These are phyloP conservation scores for Zaprionus capensis DNA, from an alignment of 1,140 invertebrate genomes.

Conservation along the genomic window DNA sequence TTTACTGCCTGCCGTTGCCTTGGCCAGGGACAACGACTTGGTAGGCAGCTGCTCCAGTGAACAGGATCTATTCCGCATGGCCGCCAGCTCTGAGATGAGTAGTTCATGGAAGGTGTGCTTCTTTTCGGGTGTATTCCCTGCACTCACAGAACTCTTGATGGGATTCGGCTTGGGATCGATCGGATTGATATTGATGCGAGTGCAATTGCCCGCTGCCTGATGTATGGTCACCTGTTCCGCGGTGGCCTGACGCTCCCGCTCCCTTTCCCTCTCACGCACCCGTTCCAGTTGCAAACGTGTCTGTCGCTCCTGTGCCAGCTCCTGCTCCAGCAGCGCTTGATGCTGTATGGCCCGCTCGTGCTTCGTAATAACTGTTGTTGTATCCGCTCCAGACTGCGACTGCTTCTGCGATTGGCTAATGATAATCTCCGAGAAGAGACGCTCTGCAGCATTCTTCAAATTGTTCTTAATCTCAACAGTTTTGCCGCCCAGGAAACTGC, in stretches of 20 bases:
- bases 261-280: not conserved
- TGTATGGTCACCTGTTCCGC: slow-evolving; percentile 37
- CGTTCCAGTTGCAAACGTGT: slow-evolving; percentile 40
- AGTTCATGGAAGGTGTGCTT: slow-evolving; percentile 83
- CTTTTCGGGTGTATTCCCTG: slow-evolving; percentile 75
- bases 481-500: slow-evolving; percentile 60
- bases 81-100: slow-evolving; percentile 83
- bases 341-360: slow-evolving; percentile 74
- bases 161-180: slow-evolving; percentile 14
- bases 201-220: slow-evolving; percentile 59
- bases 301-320: slow-evolving; percentile 55
- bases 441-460: slow-evolving; percentile 80
- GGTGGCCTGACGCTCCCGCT: slow-evolving; percentile 11
- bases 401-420: slow-evolving; percentile 76
- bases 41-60: slow-evolving; percentile 78
- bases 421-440: slow-evolving; percentile 82
- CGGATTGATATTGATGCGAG: slow-evolving; percentile 64
- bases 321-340: slow-evolving; percentile 71
- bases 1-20: slow-evolving; percentile 44
- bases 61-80: slow-evolving; percentile 78
- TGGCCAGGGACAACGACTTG: slow-evolving; percentile 18
- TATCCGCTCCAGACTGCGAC: slow-evolving; percentile 48
- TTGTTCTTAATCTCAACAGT: slow-evolving; percentile 82
- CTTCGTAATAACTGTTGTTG: slow-evolving; percentile 77
- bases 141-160: slow-evolving; percentile 58